These are phyloP conservation scores for Microchirus variegatus DNA, from an alignment of 2,797 vertebrate genomes.

Conservation along the genomic window DNA sequence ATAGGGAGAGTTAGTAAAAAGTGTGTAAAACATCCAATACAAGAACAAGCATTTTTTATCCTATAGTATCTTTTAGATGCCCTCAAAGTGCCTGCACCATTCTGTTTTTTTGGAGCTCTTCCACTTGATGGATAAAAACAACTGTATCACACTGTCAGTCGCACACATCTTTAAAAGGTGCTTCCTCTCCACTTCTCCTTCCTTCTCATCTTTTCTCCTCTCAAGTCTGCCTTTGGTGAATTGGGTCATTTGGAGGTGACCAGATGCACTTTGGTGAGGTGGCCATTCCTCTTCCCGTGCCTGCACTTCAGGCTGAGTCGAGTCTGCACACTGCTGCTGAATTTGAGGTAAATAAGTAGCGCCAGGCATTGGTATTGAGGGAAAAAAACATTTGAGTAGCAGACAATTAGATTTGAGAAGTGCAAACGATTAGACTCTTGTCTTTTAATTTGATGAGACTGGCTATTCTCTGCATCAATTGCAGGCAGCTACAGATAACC, in stretches of 20 bases:
- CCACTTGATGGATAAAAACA: conserved; percentile 2
- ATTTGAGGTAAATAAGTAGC: too few relatives aligned
- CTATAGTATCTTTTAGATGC: conserved; percentile 1
- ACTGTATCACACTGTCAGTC: not conserved
- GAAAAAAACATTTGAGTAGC: not conserved
- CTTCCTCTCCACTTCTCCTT: conserved; percentile 21
- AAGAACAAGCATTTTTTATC: not conserved
- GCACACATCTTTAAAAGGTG: conserved; percentile 21
- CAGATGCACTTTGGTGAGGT: conserved; percentile 2
- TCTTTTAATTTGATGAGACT: conserved; percentile 3
- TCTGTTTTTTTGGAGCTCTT: conserved; percentile 9
- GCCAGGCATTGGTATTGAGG: not conserved
- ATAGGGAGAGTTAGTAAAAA: not conserved
- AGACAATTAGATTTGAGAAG: conserved; percentile 9
- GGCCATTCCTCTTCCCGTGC: conserved; percentile 33
- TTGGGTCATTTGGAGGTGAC: conserved; percentile 53
- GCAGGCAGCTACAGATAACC: conserved; percentile 18
- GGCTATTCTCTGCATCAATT: conserved; percentile 15
- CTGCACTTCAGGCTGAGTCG: conserved; percentile 39
- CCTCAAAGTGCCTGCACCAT: conserved; percentile 3
- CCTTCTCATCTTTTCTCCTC: conserved; percentile 25
- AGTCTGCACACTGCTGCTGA: conserved; percentile 6
- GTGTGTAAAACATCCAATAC: conserved; percentile 1
- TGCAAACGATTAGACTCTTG: not conserved
- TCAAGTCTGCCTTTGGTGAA: conserved; percentile 24